Conservation (phyloP, 1,140 invertebrate genomes). For the Varroa destructor region DNA sequence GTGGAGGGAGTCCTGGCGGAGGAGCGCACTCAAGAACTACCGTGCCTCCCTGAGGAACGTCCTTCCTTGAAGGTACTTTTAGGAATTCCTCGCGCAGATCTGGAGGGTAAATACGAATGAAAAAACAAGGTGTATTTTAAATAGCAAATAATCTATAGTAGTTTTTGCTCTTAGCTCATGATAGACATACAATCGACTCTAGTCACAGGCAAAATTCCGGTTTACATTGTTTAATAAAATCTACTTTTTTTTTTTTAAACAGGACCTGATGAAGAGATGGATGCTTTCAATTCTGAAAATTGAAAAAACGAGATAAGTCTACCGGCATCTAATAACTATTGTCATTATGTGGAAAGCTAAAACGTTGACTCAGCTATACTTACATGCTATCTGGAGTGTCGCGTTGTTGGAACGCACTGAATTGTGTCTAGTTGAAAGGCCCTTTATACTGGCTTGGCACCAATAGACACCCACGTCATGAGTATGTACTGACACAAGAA, state of each 20-base stretch:
- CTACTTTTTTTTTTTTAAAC: no score
- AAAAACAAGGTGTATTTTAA: no score
- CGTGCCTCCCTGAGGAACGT: constrained; percentile 53
- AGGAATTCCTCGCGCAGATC: constrained; percentile 14
- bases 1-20: constrained; percentile 80
- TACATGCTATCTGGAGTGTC: constrained; percentile 14
- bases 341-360: no score
- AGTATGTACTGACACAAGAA: background rate
- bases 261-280: no score
- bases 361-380: background rate
- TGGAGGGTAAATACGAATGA: background rate
- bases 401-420: background rate
- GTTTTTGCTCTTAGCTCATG: no score
- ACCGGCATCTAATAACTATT: no score
- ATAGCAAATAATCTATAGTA: no score
- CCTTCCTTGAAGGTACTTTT: background rate
- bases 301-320: no score
- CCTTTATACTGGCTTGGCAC: background rate
- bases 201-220: no score
- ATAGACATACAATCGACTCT: no score
- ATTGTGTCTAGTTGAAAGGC: background rate
- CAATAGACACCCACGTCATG: constrained; percentile 21
- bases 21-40: constrained; percentile 78
- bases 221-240: no score
- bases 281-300: no score